Base-by-base conservation (phyloP, 2,113 vertebrate genomes). In the Perca flavescens region DNA sequence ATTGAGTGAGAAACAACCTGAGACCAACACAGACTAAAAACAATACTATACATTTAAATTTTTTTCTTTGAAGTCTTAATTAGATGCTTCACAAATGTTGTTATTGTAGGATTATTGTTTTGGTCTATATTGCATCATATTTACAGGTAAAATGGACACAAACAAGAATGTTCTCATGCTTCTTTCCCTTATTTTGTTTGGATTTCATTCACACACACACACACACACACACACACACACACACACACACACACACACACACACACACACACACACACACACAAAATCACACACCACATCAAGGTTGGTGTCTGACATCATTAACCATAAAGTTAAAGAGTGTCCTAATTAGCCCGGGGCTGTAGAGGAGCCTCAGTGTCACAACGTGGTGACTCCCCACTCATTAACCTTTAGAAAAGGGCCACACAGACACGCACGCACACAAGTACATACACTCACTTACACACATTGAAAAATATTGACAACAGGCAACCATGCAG, bases 371-470 rank as follows among this genome's bases (percentile, higher is more conserved):
- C 28, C 28, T 28, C 28, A 28, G 74, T 64, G 36, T 77, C 78
- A 86, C 50, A 67, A 69, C 60, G 77, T 53, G 52, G 73, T 62
- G 84, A 84, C 82, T 87, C 80, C 82, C 86, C 67, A 49, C 83
- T 89, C 84, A 90, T 92, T 93, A 93, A 93, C 87, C 89, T 93
- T 92, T 88, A 82, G 64, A 87, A 60, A 83, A 65, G 52, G 46
- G 31, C 56, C 85, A 78, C 16, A 80, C 87, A 86, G 1, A 25
- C 62, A 34, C 0, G 21, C 73, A 60, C 64, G 31, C 54, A 84
- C 67, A 61, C 63, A 40, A 28, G 50, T 19, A 71, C 54, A 69
- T 40, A 79, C 40, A 74, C 75, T 65, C 50, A 14, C n/a, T 53
- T 50, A 75, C 53, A 76, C 28, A 63, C 43, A 34, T 25, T 46